Evolutionary conservation across 2,797 vertebrate species (phyloP).

Genomic region (Phaenicophaeus curvirostris): DNA sequence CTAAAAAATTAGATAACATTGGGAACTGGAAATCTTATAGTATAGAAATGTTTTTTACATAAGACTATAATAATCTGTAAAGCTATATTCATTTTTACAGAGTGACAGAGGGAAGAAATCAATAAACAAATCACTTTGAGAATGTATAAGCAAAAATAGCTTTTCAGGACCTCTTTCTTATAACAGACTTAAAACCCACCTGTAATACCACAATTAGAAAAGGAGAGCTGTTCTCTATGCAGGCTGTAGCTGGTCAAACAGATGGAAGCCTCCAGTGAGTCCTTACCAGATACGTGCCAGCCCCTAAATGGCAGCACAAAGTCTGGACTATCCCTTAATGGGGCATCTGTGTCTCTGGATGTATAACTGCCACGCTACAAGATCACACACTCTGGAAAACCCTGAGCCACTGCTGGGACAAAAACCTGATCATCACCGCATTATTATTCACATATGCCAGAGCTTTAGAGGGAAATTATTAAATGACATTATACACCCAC

Average conservation of each 20-base stretch:
- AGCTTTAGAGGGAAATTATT: slow-evolving; percentile 10
- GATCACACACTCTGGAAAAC: neutral
- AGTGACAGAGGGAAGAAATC: slow-evolving; percentile 5
- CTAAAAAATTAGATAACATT: neutral
- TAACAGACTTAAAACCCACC: neutral
- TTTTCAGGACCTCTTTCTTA: neutral
- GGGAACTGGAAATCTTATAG: neutral
- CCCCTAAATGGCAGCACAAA: slow-evolving; percentile 4
- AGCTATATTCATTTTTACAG: neutral
- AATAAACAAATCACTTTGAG: neutral
- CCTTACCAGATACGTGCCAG: neutral
- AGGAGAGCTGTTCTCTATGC: rapidly evolving
- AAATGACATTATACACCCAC: slow-evolving; percentile 27
- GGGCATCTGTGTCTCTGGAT: slow-evolving; percentile 41
- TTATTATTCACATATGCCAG: neutral
- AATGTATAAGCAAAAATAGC: neutral
- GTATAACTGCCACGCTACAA: neutral
- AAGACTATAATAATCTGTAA: neutral
- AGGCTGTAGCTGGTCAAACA: neutral
- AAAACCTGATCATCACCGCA: neutral
- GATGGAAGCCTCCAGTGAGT: slow-evolving; percentile 9
- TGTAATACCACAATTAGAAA: neutral
- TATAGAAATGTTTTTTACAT: neutral
- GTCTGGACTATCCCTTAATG: neutral
- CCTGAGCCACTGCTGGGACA: neutral